A percentile compares a stretch with the other conserved stretches of the same genome.
phyloP scores from a whole-genome alignment of 2,888 invertebrate species.

The Phengaris arion region DNA sequence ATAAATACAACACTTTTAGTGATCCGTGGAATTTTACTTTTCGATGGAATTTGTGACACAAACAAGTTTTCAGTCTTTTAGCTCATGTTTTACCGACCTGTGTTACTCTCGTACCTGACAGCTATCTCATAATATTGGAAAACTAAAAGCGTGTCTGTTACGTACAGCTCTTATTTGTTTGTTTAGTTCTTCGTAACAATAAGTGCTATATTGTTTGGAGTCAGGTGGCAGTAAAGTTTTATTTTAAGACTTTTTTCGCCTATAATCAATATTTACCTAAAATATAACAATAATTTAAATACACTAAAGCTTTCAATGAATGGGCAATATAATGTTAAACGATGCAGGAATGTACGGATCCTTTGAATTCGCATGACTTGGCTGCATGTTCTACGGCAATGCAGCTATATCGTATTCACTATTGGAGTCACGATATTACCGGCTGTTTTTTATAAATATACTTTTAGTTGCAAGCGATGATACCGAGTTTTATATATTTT shows the following conservation, averaged over 20 bases:
- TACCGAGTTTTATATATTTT: background rate
- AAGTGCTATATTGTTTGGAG: background rate
- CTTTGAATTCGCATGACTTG: conserved; percentile 22
- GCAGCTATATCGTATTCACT: conserved; percentile 22
- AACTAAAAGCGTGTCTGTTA: background rate
- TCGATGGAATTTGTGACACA: conserved; percentile 6
- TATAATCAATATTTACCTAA: background rate
- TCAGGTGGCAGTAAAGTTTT: background rate
- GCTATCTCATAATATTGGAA: background rate
- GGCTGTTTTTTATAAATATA: background rate
- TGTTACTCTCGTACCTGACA: background rate
- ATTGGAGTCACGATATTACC: conserved; percentile 5
- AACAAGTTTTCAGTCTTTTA: background rate
- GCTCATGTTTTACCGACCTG: background rate
- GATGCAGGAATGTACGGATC: background rate
- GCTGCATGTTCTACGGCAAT: conserved; percentile 26
- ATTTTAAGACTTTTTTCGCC: background rate
- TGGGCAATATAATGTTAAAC: background rate
- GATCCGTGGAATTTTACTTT: conserved; percentile 8
- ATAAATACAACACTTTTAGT: conserved; percentile 11
- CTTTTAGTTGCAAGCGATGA: background rate
- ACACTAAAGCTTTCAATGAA: background rate
- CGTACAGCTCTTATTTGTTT: background rate
- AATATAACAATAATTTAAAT: background rate
- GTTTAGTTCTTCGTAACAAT: background rate